A percentile compares a stretch with the other conserved stretches of the same genome.
Conservation (phyloP, 1,140 invertebrate species). For the Grapholita molesta region DNA sequence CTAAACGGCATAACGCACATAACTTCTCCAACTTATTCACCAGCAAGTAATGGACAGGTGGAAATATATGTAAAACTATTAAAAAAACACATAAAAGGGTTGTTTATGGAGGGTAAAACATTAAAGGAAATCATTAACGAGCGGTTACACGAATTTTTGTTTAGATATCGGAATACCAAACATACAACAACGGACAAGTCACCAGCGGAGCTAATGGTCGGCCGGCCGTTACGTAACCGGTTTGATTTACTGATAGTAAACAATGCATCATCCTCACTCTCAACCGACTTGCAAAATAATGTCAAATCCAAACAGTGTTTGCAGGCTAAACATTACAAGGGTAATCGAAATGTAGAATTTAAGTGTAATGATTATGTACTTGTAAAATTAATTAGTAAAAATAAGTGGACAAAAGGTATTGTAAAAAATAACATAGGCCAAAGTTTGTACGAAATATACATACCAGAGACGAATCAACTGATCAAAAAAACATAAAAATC, state of each 20-base stretch:
- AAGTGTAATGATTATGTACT: not conserved
- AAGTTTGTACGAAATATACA: slow-evolving; percentile 2
- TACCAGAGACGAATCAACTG: not conserved
- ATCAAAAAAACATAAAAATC: not conserved
- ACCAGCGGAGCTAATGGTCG: not conserved
- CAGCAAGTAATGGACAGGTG: slow-evolving; percentile 15
- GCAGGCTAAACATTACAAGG: not conserved
- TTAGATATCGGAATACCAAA: not conserved
- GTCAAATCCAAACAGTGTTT: not conserved
- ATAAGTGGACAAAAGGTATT: slow-evolving; percentile 1
- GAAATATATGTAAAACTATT: not conserved
- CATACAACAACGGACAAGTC: not conserved
- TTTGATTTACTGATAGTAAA: not conserved
- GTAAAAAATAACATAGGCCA: not conserved
- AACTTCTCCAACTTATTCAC: slow-evolving; percentile 30
- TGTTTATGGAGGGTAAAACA: not conserved
- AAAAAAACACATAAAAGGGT: not conserved
- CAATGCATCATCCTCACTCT: not conserved
- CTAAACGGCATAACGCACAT: slow-evolving; percentile 32
- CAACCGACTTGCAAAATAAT: not conserved
- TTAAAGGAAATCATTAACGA: not conserved
- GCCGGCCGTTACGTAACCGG: not conserved
- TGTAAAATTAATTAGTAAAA: not conserved
- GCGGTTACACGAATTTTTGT: not conserved
- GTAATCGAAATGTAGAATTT: not conserved